Conservation (phyloP, 2,797 vertebrate genomes). For the Tamandua tetradactyla region DNA sequence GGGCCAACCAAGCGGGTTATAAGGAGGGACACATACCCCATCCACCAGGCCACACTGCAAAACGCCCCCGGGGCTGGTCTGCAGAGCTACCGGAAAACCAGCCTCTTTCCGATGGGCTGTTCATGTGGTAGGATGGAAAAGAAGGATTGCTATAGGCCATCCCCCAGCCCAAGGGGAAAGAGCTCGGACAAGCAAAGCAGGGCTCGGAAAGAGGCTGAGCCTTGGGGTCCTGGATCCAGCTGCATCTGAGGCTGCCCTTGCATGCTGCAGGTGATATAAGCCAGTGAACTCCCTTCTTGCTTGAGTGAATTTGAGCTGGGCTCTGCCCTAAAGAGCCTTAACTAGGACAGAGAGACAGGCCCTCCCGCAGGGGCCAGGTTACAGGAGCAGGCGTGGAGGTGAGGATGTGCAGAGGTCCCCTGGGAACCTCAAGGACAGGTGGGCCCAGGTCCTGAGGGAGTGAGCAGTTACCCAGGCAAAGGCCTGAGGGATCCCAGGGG, state of each 20-base stretch:
- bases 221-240: neutral
- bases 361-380: too few species aligned
- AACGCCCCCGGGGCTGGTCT: too few species aligned
- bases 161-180: neutral
- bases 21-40: accelerated
- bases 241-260: neutral
- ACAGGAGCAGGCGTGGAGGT: accelerated
- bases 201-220: neutral
- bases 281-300: neutral
- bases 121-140: neutral
- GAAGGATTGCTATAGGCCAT: neutral
- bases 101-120: neutral
- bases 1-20: neutral
- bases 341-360: neutral
- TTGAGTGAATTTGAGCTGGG: neutral
- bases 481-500: too few species aligned
- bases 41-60: accelerated
- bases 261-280: neutral
- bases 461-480: neutral
- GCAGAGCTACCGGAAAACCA: neutral
- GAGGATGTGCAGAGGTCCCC: accelerated
- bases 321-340: neutral
- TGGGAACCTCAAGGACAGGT: neutral
- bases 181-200: neutral
- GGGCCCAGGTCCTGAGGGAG: neutral